A percentile compares a stretch with the other conserved stretches of the same genome.
phyloP scores from a whole-genome alignment of 2,113 vertebrate genomes.

The Tautogolabrus adspersus region DNA sequence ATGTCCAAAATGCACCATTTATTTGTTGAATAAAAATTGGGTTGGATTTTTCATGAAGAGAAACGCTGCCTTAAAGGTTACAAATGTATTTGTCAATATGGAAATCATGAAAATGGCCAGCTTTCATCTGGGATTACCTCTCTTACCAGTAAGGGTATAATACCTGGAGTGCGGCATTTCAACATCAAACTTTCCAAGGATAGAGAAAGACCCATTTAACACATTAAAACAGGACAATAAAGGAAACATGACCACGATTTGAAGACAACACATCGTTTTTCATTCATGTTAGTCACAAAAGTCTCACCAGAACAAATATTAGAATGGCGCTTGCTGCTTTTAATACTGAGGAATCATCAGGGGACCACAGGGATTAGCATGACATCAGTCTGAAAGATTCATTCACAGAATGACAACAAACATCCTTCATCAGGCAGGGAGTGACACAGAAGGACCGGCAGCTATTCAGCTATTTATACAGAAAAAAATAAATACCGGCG shows the following conservation, averaged over 20 bases:
- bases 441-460: constrained; percentile 35
- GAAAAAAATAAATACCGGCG: constrained; percentile 50
- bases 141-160: background rate
- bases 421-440: constrained; percentile 34
- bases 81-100: background rate
- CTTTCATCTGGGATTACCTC: background rate
- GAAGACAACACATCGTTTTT: constrained; percentile 16
- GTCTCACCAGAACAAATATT: constrained; percentile 39
- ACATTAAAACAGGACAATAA: background rate
- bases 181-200: too few species aligned
- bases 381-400: constrained; percentile 37
- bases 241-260: background rate
- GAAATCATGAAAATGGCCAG: background rate
- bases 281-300: constrained; percentile 54
- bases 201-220: too few species aligned
- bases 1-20: too few species aligned
- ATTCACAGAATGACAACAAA: constrained; percentile 51
- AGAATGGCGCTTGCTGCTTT: constrained; percentile 30
- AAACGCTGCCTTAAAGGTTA: too few species aligned
- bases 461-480: constrained; percentile 45
- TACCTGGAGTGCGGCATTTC: background rate
- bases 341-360: constrained; percentile 51
- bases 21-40: too few species aligned
- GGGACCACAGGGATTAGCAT: constrained; percentile 25
- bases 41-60: too few species aligned